Percentiles rank a stretch among this genome's conserved stretches.
Evolutionary conservation across 2,888 invertebrate species (phyloP).

Genomic region (Hirtodrosophila histrioides): DNA sequence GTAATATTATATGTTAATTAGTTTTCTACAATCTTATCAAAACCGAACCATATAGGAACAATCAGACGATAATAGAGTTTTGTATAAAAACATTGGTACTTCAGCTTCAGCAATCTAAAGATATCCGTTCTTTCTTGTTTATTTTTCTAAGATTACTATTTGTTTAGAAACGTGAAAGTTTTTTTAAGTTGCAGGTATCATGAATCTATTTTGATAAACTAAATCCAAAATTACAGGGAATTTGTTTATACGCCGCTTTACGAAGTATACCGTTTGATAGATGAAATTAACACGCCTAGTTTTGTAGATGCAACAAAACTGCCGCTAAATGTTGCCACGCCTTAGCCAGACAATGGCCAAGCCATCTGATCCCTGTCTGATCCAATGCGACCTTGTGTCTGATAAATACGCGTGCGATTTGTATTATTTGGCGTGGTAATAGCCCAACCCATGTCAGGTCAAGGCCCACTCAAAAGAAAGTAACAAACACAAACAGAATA

Average conservation of each 20-base stretch:
- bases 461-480: slow-evolving; percentile 62
- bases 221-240: slow-evolving; percentile 13
- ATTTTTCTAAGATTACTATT: no score
- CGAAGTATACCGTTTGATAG: slow-evolving; percentile 28
- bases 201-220: no score
- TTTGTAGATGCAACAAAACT: slow-evolving; percentile 21
- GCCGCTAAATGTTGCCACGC: slow-evolving; percentile 68
- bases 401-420: slow-evolving; percentile 77
- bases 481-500: slow-evolving; percentile 25
- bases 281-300: slow-evolving; percentile 35
- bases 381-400: slow-evolving; percentile 56
- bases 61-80: no score
- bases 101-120: no score
- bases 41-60: no score
- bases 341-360: slow-evolving; percentile 46
- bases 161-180: no score
- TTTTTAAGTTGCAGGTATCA: no score
- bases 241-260: slow-evolving; percentile 21
- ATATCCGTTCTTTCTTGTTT: no score
- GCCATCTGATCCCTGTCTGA: slow-evolving; percentile 28
- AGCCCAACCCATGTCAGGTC: slow-evolving; percentile 46
- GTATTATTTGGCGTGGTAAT: slow-evolving; percentile 58
- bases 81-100: no score
- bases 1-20: no score
- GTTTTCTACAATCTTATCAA: no score